phyloP scores from a whole-genome alignment of 2,113 vertebrate genomes.

The Dascyllus trimaculatus region DNA sequence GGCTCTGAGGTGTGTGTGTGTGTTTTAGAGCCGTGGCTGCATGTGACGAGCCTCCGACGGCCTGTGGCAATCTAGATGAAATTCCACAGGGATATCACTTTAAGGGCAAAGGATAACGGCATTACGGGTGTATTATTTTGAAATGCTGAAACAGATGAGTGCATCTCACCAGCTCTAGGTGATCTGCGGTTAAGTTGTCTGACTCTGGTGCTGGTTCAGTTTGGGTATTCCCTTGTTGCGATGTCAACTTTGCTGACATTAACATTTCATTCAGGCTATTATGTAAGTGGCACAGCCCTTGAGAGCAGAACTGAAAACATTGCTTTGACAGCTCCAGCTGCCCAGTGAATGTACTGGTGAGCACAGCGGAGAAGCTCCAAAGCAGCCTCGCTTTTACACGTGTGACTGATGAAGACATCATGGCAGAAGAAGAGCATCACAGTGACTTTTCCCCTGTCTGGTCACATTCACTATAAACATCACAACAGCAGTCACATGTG shows the following conservation, averaged over 20 bases:
- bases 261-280: slow-evolving; percentile 70
- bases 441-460: not conserved
- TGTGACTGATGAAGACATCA: slow-evolving; percentile 27
- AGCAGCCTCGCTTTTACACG: not conserved
- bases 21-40: slow-evolving; percentile 3
- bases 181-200: slow-evolving; percentile 2
- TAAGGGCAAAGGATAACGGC: slow-evolving; percentile 8
- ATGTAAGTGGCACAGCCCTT: slow-evolving; percentile 57
- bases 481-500: not conserved
- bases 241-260: slow-evolving; percentile 63
- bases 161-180: not conserved
- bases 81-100: slow-evolving; percentile 20
- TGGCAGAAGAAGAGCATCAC: not conserved
- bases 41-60: not conserved
- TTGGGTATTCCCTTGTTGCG: slow-evolving; percentile 15
- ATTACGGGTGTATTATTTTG: slow-evolving; percentile 27
- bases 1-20: slow-evolving; percentile 8
- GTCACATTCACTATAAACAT: not conserved
- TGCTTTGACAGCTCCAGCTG: slow-evolving; percentile 64
- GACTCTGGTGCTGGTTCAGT: not conserved
- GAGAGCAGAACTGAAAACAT: slow-evolving; percentile 50
- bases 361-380: not conserved
- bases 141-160: slow-evolving; percentile 3
- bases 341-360: not conserved
- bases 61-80: slow-evolving; percentile 30